Base-by-base conservation (phyloP, 2,888 invertebrate genomes). In the Xanthia icteritia region DNA sequence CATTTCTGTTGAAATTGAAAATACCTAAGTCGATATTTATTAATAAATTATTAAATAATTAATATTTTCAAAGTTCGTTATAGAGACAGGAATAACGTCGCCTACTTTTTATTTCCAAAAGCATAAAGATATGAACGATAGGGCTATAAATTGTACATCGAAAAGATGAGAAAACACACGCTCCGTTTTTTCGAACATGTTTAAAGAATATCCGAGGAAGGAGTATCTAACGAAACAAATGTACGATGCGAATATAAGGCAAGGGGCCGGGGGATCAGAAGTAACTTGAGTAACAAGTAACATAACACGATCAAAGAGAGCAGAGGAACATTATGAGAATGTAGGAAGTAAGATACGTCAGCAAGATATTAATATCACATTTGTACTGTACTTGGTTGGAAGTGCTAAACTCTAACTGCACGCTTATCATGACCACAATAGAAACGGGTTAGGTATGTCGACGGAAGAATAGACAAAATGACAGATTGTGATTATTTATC, bases 181-280 rank as follows among this genome's bases (percentile, higher is more conserved):
- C 81, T 81, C 17, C 61, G 31, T 63, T 74, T 45, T 51, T 61
- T 58, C 39, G 61, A 13, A 63, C 9, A 56, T 61, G 13, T 63
- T 66, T 66, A 54, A 58, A 63, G 31, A 63, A 73, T 70, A 54
- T 23, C 36, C 39, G 36, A 45, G 56, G 31, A 36, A 66, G 20
- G 42, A 60, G 23, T 60, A 68, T n/a, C 23, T 73, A 51, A 48
- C 65, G 36, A 70, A 73, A 73, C 51, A 68, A 66, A 84, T 67
- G 56, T 79, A 84, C 51, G 58, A 84, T 74, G 36, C 31, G 63
- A 74, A 80, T 74, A 84, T 81, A 68, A 64, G 63, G 58, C 23
- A 36, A 66, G 64, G 36, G 39, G 69, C 11, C 6, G 15, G 23
- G 36, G 69, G 8, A 73, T 51, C 48, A 65, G 42, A 15, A 23